Base-by-base conservation (phyloP, 2,797 vertebrate species). In the Gephyroberyx darwinii region DNA sequence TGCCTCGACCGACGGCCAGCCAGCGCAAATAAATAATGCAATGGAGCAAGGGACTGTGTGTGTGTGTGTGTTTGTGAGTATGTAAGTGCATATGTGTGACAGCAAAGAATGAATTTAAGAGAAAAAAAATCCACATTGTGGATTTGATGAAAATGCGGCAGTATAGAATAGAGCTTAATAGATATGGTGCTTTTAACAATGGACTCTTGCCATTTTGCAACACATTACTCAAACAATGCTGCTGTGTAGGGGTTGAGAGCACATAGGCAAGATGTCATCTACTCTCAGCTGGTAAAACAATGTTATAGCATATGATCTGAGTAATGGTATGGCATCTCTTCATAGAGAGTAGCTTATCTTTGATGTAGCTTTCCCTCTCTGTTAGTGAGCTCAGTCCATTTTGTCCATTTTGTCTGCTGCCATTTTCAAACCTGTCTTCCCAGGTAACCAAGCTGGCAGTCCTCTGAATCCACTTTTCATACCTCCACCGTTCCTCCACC, bases 1-100 rank as follows among this genome's bases (percentile, higher is more conserved):
- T 80, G 72, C 74, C 50, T 74, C 54, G 17, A 10, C 78, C 66
- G 71, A 77, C 81, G 71, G 74, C 80, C 60, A 81, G 77, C 71
- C 74, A 83, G 72, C 56, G 61, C 70, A 85, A 71, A 86, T 82
- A 88, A 86, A 87, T 82, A 89, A 86, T 83, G 69, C 80, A 88
- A 65, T 71, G 67, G 30, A 74, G 58, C 53, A 75, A 71, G 69
- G 45, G 39, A 31, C 31, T 41, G 5, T 56, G 71, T 57, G 65
- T 22, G 16, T 68, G 66, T 73, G 77, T 78, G 50, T 63, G 20
- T 65, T 50, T 75, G 75, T 65, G 73, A 66, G 19, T 76, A 51
- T 30, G 3, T 65, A 56, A 47, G 71, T 22, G 8, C 16, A 71
- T 74, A 8, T 35, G 33, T 35, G 33, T 35, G 33, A 22, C 16